phyloP scores from a whole-genome alignment of 2,888 invertebrate species.

The Sycophila texana region DNA sequence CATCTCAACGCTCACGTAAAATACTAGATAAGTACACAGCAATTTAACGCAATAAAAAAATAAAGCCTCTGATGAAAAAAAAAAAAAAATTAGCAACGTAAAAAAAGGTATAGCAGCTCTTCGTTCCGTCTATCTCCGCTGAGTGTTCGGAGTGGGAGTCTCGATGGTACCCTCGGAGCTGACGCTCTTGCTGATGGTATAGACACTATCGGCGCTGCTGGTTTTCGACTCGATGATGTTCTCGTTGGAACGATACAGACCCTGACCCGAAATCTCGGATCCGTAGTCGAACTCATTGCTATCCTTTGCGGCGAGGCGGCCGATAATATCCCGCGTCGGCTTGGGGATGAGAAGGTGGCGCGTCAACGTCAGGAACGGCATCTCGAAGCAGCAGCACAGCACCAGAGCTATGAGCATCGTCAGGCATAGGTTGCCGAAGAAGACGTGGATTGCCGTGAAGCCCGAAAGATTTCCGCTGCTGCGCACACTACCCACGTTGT shows the following conservation, averaged over 20 bases:
- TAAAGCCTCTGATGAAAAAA: too few relatives aligned
- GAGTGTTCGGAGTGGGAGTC: background rate
- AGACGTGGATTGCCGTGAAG: constrained; percentile 64
- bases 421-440: constrained; percentile 66
- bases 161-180: constrained; percentile 21
- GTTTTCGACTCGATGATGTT: constrained; percentile 57
- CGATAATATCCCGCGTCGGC: background rate
- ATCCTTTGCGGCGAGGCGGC: constrained; percentile 8
- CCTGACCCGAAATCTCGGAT: constrained; percentile 56
- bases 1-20: too few relatives aligned
- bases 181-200: constrained; percentile 34
- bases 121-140: background rate
- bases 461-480: constrained; percentile 60
- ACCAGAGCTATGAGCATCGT: constrained; percentile 64
- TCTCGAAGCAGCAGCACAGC: constrained; percentile 67
- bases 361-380: constrained; percentile 67
- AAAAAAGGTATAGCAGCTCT: background rate
- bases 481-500: constrained; percentile 64
- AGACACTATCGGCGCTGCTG: constrained; percentile 53
- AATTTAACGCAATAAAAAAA: too few relatives aligned
- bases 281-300: constrained; percentile 53
- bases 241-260: constrained; percentile 62
- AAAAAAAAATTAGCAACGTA: background rate
- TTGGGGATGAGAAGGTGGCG: constrained; percentile 38
- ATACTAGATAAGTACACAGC: too few relatives aligned